phyloP scores from a whole-genome alignment of 2,888 invertebrate species.

The Tipula helvola region DNA sequence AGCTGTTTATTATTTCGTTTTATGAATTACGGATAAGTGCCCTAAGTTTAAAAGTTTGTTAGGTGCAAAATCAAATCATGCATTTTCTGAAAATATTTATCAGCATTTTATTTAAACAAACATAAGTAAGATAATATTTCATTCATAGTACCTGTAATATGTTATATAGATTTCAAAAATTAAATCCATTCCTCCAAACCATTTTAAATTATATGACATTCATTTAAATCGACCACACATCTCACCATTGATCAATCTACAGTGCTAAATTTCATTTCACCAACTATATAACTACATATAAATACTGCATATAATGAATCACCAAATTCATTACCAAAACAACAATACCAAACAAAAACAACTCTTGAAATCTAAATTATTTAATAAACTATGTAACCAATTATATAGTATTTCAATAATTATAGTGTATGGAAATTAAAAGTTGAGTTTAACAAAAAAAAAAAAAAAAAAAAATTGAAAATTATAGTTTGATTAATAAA shows the following conservation, averaged over 20 bases:
- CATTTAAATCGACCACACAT: not conserved
- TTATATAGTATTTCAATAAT: conserved; percentile 4
- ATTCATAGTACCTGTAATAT: too few species aligned
- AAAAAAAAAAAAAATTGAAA: not conserved
- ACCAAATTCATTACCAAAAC: not conserved
- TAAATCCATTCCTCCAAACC: too few species aligned
- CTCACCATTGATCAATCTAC: not conserved
- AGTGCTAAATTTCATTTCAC: not conserved
- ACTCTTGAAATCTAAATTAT: not conserved
- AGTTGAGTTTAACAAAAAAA: not conserved
- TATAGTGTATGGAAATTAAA: not conserved
- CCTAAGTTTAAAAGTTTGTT: too few species aligned
- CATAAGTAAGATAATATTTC: too few species aligned
- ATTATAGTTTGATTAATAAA: conserved; percentile 4
- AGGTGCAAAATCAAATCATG: too few species aligned
- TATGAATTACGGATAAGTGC: too few species aligned
- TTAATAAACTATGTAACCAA: not conserved
- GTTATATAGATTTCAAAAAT: too few species aligned
- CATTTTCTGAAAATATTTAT: too few species aligned
- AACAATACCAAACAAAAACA: not conserved
- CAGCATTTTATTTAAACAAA: too few species aligned
- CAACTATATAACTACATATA: not conserved
- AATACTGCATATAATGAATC: not conserved
- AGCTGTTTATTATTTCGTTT: too few species aligned
- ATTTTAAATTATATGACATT: not conserved